Base-by-base conservation (phyloP, 1,140 invertebrate genomes). In the Andrena cerasifolii region DNA sequence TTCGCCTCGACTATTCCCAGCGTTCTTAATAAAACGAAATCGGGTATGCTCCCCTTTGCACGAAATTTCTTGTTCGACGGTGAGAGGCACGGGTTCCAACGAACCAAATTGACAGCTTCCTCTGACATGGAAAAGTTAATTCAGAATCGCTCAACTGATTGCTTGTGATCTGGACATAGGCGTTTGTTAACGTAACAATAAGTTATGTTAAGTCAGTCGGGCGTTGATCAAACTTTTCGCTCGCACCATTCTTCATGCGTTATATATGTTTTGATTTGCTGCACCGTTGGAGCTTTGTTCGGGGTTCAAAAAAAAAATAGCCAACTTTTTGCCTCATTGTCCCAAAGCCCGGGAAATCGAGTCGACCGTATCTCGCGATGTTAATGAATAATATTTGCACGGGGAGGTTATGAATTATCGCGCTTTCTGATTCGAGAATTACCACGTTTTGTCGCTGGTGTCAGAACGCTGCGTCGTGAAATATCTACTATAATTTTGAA, bases 11-110 rank as follows among this genome's bases (percentile, higher is more conserved):
- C 70, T 36, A 28, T 51, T 40, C 51, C 24, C 66, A 66, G 62
- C 51, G 72, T 66, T 66, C 72, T 75, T 66, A 66, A 66, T 75
- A 66, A 66, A 28, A 51, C 36, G 26, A 5, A 12, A 26, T 31
- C 4, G 43, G 61, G 8, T 28, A 40, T 49, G 21, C 31, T 40
- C 28, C 31, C 28, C 31, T 33, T 14, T 18, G 18, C 6, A 31
- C 5, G 5, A 33, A 36, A 36, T 59, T 36, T 36, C 8, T 36
- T 2, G 4, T 36, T 8, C 14, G 2, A 4, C 3, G 5, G 45
- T 49, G 2, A 14, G 2, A 5, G 14, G 14, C 45, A 5, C 2
- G 14, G 6, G 18, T 12, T 28, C 36, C 16, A 67, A 53, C 14
- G 10, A 16, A 16, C 12, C 3, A 51, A 31, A n/a, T n/a, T n/a